These are phyloP conservation scores for Trypoxylon attenuatum DNA, from an alignment of 2,888 invertebrate species.

Conservation along the genomic window DNA sequence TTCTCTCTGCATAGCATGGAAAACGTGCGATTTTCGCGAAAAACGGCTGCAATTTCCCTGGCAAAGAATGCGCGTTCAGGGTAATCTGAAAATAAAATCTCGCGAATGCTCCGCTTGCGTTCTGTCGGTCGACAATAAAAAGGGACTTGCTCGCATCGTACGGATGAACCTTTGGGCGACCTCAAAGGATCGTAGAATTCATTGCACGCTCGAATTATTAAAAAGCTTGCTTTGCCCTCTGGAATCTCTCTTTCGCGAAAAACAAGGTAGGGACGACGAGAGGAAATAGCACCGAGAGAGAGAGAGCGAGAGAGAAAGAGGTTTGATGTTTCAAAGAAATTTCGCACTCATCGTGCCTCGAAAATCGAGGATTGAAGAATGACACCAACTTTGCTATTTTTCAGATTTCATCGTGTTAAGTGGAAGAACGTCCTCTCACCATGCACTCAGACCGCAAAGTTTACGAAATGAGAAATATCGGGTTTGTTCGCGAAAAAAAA, in stretches of 20 bases:
- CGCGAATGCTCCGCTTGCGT: constrained; percentile 14
- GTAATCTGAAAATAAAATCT: constrained; percentile 58
- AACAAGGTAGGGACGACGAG: background rate
- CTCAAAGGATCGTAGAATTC: background rate
- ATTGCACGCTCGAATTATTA: background rate
- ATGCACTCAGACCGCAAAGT: too few relatives aligned
- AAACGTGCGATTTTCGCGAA: constrained; percentile 49
- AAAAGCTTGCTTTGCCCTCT: background rate
- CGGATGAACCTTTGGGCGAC: background rate
- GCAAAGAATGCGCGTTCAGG: constrained; percentile 37
- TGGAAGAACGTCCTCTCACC: too few relatives aligned
- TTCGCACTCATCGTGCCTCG: too few relatives aligned
- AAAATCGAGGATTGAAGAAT: too few relatives aligned
- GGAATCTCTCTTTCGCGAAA: background rate
- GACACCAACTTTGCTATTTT: too few relatives aligned
- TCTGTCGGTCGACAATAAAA: background rate
- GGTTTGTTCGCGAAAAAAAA: background rate
- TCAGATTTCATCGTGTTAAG: too few relatives aligned
- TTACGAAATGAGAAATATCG: too few relatives aligned
- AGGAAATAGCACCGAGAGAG: background rate
- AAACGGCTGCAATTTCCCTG: constrained; percentile 56
- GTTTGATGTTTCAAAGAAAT: too few relatives aligned
- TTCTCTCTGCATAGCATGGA: constrained; percentile 52
- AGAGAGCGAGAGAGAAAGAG: background rate
- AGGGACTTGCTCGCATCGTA: background rate